Evolutionary conservation across 2,888 invertebrate species (phyloP).

Genomic region (Drosophila colorata): DNA sequence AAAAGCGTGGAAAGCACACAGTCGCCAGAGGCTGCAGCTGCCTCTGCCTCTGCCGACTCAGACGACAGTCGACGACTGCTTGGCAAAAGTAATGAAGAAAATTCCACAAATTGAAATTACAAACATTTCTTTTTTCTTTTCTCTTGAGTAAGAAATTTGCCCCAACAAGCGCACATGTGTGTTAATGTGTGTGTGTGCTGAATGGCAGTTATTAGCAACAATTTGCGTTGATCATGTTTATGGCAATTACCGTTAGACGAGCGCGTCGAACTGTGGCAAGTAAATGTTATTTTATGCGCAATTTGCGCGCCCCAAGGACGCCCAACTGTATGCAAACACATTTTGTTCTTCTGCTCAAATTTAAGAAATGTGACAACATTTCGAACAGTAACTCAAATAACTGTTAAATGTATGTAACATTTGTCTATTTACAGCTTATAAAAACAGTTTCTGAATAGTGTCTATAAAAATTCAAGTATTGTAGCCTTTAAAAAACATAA

Average conservation of each 20-base stretch:
- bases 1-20: constrained; percentile 29
- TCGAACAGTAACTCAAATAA: background rate
- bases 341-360: background rate
- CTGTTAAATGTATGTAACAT: background rate
- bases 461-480: too few species aligned
- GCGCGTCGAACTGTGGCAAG: constrained; percentile 62
- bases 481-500: too few species aligned
- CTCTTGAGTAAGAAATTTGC: constrained; percentile 32
- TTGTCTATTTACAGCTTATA: background rate
- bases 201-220: constrained; percentile 74
- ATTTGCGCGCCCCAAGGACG: constrained; percentile 43
- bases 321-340: constrained; percentile 1
- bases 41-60: constrained; percentile 6
- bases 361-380: too few species aligned
- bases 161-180: constrained; percentile 11
- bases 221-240: constrained; percentile 74
- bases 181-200: constrained; percentile 19
- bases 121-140: constrained; percentile 52
- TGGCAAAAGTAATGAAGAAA: constrained; percentile 70
- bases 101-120: constrained; percentile 78
- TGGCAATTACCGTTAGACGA: constrained; percentile 73
- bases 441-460: too few species aligned
- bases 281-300: constrained; percentile 62
- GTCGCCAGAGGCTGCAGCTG: constrained; percentile 43
- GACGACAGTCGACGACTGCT: constrained; percentile 14